Evolutionary conservation across 2,797 vertebrate genomes (phyloP).

Genomic region (Novumbra hubbsi): DNA sequence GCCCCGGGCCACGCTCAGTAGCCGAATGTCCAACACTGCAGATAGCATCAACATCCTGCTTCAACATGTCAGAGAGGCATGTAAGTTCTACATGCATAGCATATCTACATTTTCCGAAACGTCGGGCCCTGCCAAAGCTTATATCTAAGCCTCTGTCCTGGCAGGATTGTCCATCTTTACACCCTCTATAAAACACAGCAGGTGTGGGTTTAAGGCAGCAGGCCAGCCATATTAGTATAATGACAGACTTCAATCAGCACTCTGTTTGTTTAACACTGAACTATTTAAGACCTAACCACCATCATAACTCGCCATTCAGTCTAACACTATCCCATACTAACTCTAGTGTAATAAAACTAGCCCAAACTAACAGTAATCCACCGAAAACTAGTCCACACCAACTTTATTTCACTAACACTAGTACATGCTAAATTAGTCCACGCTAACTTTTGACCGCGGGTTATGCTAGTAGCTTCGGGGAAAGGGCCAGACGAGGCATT

Average conservation of each 20-base stretch:
- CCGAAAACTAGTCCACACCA: too few species aligned
- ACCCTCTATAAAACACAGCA: constrained; percentile 59
- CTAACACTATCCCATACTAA: too few species aligned
- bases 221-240: constrained; percentile 20
- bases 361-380: too few species aligned
- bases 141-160: constrained; percentile 25
- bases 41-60: background rate
- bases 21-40: background rate
- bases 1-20: background rate
- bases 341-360: too few species aligned
- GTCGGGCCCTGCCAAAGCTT: background rate
- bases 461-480: background rate
- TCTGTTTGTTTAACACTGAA: constrained; percentile 33
- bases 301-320: too few species aligned
- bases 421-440: too few species aligned
- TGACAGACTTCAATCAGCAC: constrained; percentile 30
- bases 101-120: background rate
- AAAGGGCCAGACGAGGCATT: background rate
- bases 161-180: constrained; percentile 59
- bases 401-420: too few species aligned
- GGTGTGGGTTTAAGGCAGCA: constrained; percentile 54
- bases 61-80: background rate
- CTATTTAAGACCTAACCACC: too few species aligned
- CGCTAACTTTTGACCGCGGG: too few species aligned
- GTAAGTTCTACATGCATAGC: background rate